Evolutionary conservation across 2,888 invertebrate genomes (phyloP), one percentile per base, ranked within the genome.

Genomic region (Fragum sueziense): DNA sequence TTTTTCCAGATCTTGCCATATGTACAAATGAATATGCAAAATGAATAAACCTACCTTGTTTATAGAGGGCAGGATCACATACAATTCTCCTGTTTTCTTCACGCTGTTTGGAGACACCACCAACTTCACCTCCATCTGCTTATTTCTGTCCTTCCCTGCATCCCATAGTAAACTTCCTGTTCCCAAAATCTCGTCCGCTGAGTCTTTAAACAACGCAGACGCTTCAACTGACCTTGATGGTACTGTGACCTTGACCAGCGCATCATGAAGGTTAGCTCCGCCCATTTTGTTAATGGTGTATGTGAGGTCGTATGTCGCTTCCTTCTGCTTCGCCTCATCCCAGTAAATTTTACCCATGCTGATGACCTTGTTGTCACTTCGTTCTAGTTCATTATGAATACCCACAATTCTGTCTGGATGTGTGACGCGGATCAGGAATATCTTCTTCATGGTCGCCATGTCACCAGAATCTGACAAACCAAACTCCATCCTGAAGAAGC

Each of bases 131-230:
- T 80, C 83, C 29, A 89, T 85, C 74, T 86, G 87, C 72, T 90
- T 89, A 62, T 79, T 79, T 57, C 80, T 76, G 76, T 90, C 90
- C n/a, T 80, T 77, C 54, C 87, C 87, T 68, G 89, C 88, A 84
- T 91, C 90, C 91, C 90, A 91, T 70, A 86, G 77, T 27, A 90
- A 34, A 2, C 82, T 73, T 22, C 77, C 79, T 34, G 84, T 84
- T 3, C 79, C 70, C 2, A 79, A 67, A 31, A 75, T 71, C 29
- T 73, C 71, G 4, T 76, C 52, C 7, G 51, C 69, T 1, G 74
- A 73, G 62, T 87, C 84, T 17, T 84, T 82, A 76, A 79, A 85
- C 14, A 85, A 73, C 9, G 86, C 85, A 33, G 81, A 72, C 17
- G 85, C 74, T 72, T 89, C 88, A 25, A 90, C 82, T 33, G 86